Percentiles rank a stretch among this genome's conserved stretches.
Evolutionary conservation across 2,888 invertebrate genomes (phyloP).

Genomic region (Sphinx pinastri): DNA sequence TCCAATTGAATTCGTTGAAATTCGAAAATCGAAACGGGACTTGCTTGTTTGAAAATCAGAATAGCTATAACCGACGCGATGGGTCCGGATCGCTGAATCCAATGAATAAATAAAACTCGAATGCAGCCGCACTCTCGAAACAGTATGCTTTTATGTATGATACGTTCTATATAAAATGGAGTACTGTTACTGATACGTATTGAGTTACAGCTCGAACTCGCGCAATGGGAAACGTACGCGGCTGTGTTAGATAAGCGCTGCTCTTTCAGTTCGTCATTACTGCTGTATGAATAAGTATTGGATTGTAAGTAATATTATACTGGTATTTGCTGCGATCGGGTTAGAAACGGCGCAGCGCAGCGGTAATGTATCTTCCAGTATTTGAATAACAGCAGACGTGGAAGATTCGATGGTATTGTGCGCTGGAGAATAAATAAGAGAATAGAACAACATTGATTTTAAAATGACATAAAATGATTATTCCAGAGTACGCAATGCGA

Average conservation of each 20-base stretch:
- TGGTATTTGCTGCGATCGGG: no score
- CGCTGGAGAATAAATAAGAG: no score
- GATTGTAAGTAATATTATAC: no score
- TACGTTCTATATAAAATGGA: slow-evolving; percentile 19
- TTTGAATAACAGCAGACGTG: no score
- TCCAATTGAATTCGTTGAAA: slow-evolving; percentile 38
- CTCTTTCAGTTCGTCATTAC: slow-evolving; percentile 1
- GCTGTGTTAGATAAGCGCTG: slow-evolving; percentile 9
- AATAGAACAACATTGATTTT: no score
- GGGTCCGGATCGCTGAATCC: slow-evolving; percentile 48
- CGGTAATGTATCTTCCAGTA: no score
- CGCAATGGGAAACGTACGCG: slow-evolving; percentile 15
- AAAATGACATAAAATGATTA: no score
- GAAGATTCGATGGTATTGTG: no score
- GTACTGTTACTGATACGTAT: slow-evolving; percentile 21
- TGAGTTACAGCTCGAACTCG: slow-evolving; percentile 16
- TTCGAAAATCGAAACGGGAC: slow-evolving; percentile 45
- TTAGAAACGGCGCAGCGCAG: no score
- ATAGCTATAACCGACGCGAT: slow-evolving; percentile 47
- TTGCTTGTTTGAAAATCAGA: slow-evolving; percentile 44
- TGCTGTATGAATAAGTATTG: slow-evolving; percentile 19
- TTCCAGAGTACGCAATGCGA: no score
- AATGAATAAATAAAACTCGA: slow-evolving; percentile 56
- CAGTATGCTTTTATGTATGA: slow-evolving; percentile 27
- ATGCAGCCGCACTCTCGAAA: slow-evolving; percentile 31